Conservation (phyloP, 1,140 invertebrate species). For the Cylas formicarius region DNA sequence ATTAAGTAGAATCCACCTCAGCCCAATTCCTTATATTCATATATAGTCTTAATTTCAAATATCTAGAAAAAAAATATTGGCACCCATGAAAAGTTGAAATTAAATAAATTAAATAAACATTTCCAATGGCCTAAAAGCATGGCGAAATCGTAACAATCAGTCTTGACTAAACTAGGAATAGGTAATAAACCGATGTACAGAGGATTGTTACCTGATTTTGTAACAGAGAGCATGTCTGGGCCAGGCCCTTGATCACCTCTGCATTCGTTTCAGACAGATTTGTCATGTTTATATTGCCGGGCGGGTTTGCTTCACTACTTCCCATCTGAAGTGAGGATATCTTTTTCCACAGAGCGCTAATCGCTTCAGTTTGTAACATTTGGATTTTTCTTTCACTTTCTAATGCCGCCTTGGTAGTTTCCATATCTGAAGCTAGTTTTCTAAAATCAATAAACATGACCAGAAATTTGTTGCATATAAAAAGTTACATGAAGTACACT, state of each 20-base stretch:
- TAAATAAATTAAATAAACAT: too few relatives aligned
- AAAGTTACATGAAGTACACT: constrained; percentile 34
- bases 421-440: constrained; percentile 71
- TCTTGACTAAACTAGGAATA: too few relatives aligned
- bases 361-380: constrained; percentile 82
- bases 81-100: too few relatives aligned
- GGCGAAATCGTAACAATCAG: too few relatives aligned
- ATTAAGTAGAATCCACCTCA: too few relatives aligned
- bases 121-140: too few relatives aligned
- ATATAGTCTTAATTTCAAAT: too few relatives aligned
- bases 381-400: constrained; percentile 82
- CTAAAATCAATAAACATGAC: constrained; percentile 42
- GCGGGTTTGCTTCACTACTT: constrained; percentile 13
- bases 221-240: constrained; percentile 45
- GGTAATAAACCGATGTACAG: too few relatives aligned
- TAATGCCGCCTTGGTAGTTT: constrained; percentile 69
- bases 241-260: constrained; percentile 43
- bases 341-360: constrained; percentile 84
- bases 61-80: too few relatives aligned
- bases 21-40: too few relatives aligned
- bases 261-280: constrained; percentile 28
- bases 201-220: constrained; percentile 45
- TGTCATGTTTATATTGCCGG: constrained; percentile 23
- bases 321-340: constrained; percentile 59
- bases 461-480: not conserved